Evolutionary conservation across 2,113 vertebrate genomes (phyloP), one percentile per base, ranked within the genome.

Genomic region (Romanogobio albipinnatus): DNA sequence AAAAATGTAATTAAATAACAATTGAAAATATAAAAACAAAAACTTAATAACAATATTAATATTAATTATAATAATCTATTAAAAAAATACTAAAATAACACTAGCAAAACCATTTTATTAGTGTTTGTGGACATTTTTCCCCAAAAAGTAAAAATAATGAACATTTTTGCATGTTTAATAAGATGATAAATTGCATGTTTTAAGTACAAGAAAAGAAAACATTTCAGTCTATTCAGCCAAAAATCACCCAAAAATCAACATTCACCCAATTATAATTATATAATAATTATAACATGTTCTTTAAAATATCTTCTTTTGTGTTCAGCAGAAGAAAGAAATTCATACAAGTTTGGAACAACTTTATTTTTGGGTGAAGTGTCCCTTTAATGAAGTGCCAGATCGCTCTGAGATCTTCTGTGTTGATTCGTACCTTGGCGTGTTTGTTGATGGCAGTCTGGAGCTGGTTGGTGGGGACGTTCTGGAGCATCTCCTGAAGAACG

Each of bases 391-490:
- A 15, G 24, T 0, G 2, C n/a, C 61, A 17, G 26, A 9, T 68
- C 29, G 19, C 14, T 33, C 26, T 9, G 29, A 1, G 15, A 68
- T 68, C 64, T 36, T 68, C 15, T 39, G 64, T 4, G 62, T 0
- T 66, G 15, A 10, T 5, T 39, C 9, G 24, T 66, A 90, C 89
- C 90, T 92, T 89, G 66, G 66, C 83, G 70, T 92, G 83, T 82
- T 92, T 89, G 88, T 92, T 93, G 85, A 91, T 71, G 45, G 81
- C 76, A 5, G 61, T 59, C 56, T 92, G 84, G 19, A 88, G 86
- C 22, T 73, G 85, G 76, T 47, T 84, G 66, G 43, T 77, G 70
- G 61, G 36, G 24, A 91, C 85, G 13, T 56, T 73, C 81, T 74
- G 86, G 70, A 92, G 82, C 59, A 90, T 88, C 88, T 91, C 88